phyloP scores from a whole-genome alignment of 64 coral and sea anemone genomes.

The Montipora foliosa region DNA sequence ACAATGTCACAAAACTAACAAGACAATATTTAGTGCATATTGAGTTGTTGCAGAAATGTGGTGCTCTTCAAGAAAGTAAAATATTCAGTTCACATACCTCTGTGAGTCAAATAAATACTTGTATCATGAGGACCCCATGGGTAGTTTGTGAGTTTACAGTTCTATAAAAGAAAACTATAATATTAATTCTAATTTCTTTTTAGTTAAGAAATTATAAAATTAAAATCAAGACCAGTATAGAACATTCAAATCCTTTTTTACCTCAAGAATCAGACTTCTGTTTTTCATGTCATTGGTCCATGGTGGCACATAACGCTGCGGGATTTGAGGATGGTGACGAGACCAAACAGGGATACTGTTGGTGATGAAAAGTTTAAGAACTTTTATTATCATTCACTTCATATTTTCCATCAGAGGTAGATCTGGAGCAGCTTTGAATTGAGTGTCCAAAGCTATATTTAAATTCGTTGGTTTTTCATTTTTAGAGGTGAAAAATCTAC shows the following conservation, averaged over 20 bases:
- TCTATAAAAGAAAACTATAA: slow-evolving; percentile 43
- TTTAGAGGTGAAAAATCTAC: too few species aligned
- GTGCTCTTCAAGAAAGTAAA: too few species aligned
- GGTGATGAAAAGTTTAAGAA: neutral
- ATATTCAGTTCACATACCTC: slow-evolving; percentile 63
- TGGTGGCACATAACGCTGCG: slow-evolving; percentile 91
- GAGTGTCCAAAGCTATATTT: too few species aligned
- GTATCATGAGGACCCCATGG: slow-evolving; percentile 86
- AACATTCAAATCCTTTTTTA: neutral
- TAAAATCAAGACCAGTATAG: neutral
- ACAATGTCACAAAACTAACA: too few species aligned
- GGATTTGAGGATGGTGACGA: slow-evolving; percentile 93
- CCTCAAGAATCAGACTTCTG: slow-evolving; percentile 94
- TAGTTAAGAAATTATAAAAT: neutral
- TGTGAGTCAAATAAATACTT: slow-evolving; percentile 86
- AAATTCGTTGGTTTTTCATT: too few species aligned
- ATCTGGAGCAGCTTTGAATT: too few species aligned
- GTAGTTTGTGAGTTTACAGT: slow-evolving; percentile 82
- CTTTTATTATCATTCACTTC: too few species aligned
- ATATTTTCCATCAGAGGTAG: too few species aligned
- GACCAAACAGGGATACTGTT: slow-evolving; percentile 94
- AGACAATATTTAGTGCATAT: too few species aligned
- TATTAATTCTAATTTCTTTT: too few species aligned
- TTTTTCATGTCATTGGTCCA: slow-evolving; percentile 99
- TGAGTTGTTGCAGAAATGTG: too few species aligned